Percentiles rank a stretch among this genome's conserved stretches.
phyloP scores from a whole-genome alignment of 2,113 vertebrate species.

The Myiozetetes cayanensis region DNA sequence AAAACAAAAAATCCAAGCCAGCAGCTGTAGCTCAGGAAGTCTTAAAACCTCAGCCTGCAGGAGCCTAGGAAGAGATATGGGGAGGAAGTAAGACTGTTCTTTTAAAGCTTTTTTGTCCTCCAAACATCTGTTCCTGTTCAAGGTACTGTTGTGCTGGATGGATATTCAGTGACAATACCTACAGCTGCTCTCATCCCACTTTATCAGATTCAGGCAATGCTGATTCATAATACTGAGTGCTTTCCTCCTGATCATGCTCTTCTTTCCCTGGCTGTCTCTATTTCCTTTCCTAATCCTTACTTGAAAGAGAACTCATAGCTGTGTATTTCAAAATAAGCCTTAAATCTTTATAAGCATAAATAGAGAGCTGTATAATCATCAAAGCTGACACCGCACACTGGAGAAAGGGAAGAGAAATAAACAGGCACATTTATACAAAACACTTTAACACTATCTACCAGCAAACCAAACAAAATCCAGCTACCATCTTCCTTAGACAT shows the following conservation, averaged over 20 bases:
- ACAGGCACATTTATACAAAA: neutral
- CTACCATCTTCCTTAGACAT: neutral
- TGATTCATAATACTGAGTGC: neutral
- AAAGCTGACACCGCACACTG: neutral
- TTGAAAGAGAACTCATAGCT: neutral
- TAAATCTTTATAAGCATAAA: neutral
- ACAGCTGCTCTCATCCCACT: neutral
- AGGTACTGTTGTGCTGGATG: neutral
- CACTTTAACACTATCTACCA: neutral
- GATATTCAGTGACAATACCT: neutral
- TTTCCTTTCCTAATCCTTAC: neutral
- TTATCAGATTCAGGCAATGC: neutral
- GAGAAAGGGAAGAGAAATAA: neutral
- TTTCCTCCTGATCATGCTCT: neutral
- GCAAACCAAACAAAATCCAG: neutral
- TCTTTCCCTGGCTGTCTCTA: neutral
- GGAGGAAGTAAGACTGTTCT: neutral
- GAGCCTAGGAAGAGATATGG: neutral
- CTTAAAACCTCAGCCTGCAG: rapidly evolving
- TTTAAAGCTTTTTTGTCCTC: neutral
- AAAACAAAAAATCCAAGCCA: neutral
- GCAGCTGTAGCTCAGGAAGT: neutral
- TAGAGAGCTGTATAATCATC: neutral
- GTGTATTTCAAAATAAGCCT: neutral
- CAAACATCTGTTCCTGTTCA: neutral